A percentile compares a stretch with the other conserved stretches of the same genome.
These are phyloP conservation scores for Psix sp. DNA, from an alignment of 1,140 invertebrate species.

Conservation along the genomic window DNA sequence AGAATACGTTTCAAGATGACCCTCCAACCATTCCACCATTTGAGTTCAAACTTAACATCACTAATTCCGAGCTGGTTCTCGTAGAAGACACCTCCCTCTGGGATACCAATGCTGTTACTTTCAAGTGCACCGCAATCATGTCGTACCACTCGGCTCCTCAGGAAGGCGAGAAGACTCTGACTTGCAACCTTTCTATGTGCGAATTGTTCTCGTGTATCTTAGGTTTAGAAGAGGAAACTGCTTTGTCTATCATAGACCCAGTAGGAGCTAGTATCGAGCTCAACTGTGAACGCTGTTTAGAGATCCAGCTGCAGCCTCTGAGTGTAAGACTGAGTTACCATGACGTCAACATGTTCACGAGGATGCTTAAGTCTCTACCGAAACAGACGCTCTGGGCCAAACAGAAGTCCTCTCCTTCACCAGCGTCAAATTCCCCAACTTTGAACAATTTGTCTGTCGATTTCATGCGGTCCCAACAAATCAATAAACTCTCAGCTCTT, in stretches of 20 bases:
- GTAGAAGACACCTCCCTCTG: conserved; percentile 92
- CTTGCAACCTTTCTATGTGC: conserved; percentile 91
- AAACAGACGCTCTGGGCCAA: conserved; percentile 83
- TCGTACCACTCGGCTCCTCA: conserved; percentile 83
- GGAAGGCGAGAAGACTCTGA: conserved; percentile 85
- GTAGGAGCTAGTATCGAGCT: conserved; percentile 88
- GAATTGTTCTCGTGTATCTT: conserved; percentile 96
- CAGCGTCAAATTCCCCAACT: conserved; percentile 17
- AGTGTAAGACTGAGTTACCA: conserved; percentile 94
- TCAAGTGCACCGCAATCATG: conserved; percentile 93
- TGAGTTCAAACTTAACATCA: conserved; percentile 95
- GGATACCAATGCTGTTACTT: conserved; percentile 95
- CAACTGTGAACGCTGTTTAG: conserved; percentile 72
- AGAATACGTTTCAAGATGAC: not conserved
- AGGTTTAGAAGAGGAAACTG: conserved; percentile 94
- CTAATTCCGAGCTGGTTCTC: conserved; percentile 95
- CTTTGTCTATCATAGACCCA: conserved; percentile 96
- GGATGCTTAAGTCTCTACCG: conserved; percentile 91
- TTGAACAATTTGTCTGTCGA: conserved; percentile 64
- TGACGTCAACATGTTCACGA: conserved; percentile 93
- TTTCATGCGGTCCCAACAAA: conserved; percentile 70
- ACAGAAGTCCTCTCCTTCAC: conserved; percentile 67
- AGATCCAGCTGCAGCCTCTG: conserved; percentile 78
- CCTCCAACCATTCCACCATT: conserved; percentile 75
- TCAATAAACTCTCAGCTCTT: conserved; percentile 81